Evolutionary conservation across 2,797 vertebrate species (phyloP).

Genomic region (Coregonus ussuriensis): DNA sequence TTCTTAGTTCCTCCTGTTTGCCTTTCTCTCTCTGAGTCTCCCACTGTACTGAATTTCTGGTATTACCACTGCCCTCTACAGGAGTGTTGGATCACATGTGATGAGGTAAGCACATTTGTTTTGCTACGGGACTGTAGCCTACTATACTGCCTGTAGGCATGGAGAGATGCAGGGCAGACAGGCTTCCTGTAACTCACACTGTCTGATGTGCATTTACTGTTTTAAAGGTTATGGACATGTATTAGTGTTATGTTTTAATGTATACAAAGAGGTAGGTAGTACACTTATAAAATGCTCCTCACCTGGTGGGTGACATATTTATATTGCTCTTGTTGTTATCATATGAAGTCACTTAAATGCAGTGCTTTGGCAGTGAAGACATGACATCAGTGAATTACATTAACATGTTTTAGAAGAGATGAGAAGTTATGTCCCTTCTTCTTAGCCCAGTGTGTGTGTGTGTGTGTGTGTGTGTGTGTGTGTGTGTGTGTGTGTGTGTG

Average conservation of each 20-base stretch:
- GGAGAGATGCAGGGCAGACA: too few relatives aligned
- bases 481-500: conserved; percentile 17
- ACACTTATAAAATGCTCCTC: conserved; percentile 16
- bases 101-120: conserved; percentile 67
- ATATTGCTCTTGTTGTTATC: background rate
- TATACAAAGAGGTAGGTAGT: background rate
- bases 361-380: conserved; percentile 15
- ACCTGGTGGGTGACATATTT: background rate
- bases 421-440: too few relatives aligned
- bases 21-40: background rate
- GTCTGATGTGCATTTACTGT: conserved; percentile 28
- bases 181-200: too few relatives aligned
- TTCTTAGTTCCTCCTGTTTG: conserved; percentile 39
- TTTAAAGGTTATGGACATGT: conserved; percentile 37
- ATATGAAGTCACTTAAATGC: conserved; percentile 21
- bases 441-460: too few relatives aligned
- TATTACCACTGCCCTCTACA: conserved; percentile 82
- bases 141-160: background rate
- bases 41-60: conserved; percentile 45
- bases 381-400: background rate
- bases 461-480: conserved; percentile 7
- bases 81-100: conserved; percentile 54
- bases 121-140: conserved; percentile 17
- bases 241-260: conserved; percentile 20
- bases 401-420: background rate